Evolutionary conservation across 2,113 vertebrate genomes (phyloP), one percentile per base, ranked within the genome.

Genomic region (Pipra filicauda): DNA sequence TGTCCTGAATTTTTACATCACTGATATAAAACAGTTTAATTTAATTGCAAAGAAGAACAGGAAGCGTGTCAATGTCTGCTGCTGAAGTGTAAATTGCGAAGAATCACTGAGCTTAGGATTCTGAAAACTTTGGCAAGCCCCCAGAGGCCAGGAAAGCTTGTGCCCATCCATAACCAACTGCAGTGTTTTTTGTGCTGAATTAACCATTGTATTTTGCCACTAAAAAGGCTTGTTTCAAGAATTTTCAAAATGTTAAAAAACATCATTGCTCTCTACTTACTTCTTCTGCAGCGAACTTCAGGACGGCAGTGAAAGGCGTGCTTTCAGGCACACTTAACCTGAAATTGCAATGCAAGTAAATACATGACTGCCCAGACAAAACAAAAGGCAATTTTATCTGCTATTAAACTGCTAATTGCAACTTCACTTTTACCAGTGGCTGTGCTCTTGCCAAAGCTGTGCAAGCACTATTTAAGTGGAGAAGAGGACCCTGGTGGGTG

Each of bases 271-370:
- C 54, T 62, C 26, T 52, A 97, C 98, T 98, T 97, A 99, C 99
- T 98, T 99, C 99, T 97, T 99, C 99, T 37, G 99, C 99, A 71
- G 99, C 99, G 98, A 99, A 99, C 97, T 99, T 99, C 94, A 99
- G 97, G 81, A 99, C 99, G 11, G 99, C 99, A 64, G 99, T 99
- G 96, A 99, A 99, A 10, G 99, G 99, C 1, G 99, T 99, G 92
- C 96, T 98, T 84, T 99, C 99, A 27, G 99, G 99, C 81, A 99
- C 99, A 61, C 99, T 99, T 85, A 99, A 97, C 75, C 99, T 99
- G 97, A 19, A 97, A 97, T 35, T 54, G 88, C n/a, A 95, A 83
- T 7, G 23, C 22, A 79, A 78, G 12, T 62, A 41, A 37, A 37
- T 6, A 28, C 0, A 0, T 4, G 8, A 33, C 30, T 14, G 5